Percentiles rank a stretch among this genome's conserved stretches.
phyloP scores from a whole-genome alignment of 2,888 invertebrate genomes.

The Philaethria dido region DNA sequence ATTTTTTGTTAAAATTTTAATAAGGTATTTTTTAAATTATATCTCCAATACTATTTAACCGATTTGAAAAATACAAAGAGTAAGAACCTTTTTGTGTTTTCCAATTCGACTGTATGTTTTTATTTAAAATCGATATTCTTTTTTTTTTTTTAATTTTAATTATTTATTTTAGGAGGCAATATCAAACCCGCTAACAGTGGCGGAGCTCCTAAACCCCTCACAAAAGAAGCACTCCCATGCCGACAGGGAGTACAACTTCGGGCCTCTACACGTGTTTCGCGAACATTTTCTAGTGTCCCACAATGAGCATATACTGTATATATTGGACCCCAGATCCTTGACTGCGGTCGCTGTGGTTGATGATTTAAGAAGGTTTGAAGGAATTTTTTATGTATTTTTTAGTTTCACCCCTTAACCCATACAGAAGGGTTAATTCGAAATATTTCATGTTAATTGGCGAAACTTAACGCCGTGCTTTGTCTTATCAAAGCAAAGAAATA shows the following conservation, averaged over 20 bases:
- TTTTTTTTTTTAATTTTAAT: too few species aligned
- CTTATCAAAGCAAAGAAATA: not conserved
- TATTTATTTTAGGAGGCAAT: conserved; percentile 80
- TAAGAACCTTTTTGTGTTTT: too few species aligned
- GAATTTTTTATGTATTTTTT: conserved; percentile 3
- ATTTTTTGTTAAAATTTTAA: too few species aligned
- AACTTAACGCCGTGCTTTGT: too few species aligned
- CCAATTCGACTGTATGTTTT: too few species aligned
- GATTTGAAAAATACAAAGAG: too few species aligned
- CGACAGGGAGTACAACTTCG: conserved; percentile 66
- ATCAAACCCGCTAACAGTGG: conserved; percentile 84
- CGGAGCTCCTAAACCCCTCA: conserved; percentile 88
- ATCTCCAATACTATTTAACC: too few species aligned
- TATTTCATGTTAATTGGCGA: too few species aligned
- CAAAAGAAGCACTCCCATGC: conserved; percentile 52
- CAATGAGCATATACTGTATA: conserved; percentile 87
- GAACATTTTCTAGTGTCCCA: conserved; percentile 90
- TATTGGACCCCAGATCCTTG: conserved; percentile 89
- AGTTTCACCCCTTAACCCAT: too few species aligned
- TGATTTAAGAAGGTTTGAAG: conserved; percentile 83
- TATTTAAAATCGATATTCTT: too few species aligned
- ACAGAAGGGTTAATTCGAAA: too few species aligned
- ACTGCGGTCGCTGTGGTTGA: conserved; percentile 87
- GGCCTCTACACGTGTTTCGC: conserved; percentile 85
- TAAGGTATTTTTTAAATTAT: too few species aligned